A percentile compares a stretch with the other conserved stretches of the same genome.
phyloP scores from a whole-genome alignment of 37 sponge, comb jelly and placozoan species.

The Halisarca cf. caerulea region DNA sequence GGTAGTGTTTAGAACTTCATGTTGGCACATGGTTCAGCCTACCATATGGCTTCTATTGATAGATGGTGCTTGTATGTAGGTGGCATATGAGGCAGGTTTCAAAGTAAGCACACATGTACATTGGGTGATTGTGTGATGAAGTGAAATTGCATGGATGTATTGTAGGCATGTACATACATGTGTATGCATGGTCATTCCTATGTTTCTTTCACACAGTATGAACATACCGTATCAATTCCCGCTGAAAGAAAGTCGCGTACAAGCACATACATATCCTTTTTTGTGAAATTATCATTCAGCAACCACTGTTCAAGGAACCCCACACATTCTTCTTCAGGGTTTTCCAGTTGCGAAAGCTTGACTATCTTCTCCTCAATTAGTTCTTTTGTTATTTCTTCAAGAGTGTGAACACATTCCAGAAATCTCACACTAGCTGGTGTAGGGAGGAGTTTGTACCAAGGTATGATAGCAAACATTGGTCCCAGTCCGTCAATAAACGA shows the following conservation, averaged over 20 bases:
- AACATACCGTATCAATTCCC: constrained; percentile 19
- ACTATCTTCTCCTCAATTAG: constrained; percentile 8
- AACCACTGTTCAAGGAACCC: constrained; percentile 20
- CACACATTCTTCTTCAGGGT: background rate
- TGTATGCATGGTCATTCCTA: no score
- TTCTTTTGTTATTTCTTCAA: background rate
- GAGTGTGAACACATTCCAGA: background rate
- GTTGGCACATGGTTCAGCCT: no score
- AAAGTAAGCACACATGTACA: no score
- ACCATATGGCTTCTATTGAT: no score
- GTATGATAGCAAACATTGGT: background rate
- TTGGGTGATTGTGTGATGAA: no score
- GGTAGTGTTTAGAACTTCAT: no score
- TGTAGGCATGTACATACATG: no score
- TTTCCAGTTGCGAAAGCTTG: background rate
- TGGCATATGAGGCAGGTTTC: no score
- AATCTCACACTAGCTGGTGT: constrained; percentile 16
- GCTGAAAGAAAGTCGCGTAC: constrained; percentile 1
- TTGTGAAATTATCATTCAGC: background rate
- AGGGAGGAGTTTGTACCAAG: constrained; percentile 1
- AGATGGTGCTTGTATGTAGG: no score
- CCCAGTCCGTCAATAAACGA: constrained; percentile 1
- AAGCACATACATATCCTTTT: background rate
- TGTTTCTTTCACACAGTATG: no score
- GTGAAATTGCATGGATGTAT: no score